Percentiles rank a stretch among this genome's conserved stretches.
Evolutionary conservation across 2,888 invertebrate species (phyloP).

Genomic region (Drosophila quinaria): DNA sequence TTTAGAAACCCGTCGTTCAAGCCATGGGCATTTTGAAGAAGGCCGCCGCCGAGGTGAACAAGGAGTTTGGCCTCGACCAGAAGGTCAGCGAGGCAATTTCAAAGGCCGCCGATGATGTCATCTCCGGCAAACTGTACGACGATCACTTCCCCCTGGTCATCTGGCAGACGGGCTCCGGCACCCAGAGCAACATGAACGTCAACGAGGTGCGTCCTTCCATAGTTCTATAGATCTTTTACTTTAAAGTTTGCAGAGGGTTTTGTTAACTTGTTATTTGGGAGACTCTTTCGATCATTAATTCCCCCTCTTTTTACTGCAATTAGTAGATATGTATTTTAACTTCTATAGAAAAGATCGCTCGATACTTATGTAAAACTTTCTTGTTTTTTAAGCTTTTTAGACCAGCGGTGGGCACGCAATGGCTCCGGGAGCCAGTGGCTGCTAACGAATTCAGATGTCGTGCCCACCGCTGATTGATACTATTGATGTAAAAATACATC

Average conservation of each 20-base stretch:
- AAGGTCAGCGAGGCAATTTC: constrained; percentile 96
- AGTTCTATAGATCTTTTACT: neutral
- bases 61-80: constrained; percentile 95
- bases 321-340: too few species aligned
- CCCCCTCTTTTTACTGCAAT: too few species aligned
- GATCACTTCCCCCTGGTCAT: constrained; percentile 99
- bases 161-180: constrained; percentile 99
- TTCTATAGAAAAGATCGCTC: too few species aligned
- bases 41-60: constrained; percentile 98
- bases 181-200: constrained; percentile 99
- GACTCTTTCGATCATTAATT: too few species aligned
- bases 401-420: too few species aligned
- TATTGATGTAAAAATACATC: too few species aligned
- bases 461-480: too few species aligned
- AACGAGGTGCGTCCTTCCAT: constrained; percentile 92
- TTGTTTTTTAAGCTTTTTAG: too few species aligned
- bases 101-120: constrained; percentile 97
- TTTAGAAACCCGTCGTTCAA: constrained; percentile 94
- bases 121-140: constrained; percentile 95
- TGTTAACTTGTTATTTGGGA: too few species aligned
- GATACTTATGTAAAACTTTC: too few species aligned
- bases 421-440: too few species aligned
- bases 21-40: constrained; percentile 99
- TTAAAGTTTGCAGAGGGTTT: neutral
- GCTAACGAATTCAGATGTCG: too few species aligned